Base-by-base conservation (phyloP, 1,140 invertebrate genomes). In the Drosophila grimshawi region DNA sequence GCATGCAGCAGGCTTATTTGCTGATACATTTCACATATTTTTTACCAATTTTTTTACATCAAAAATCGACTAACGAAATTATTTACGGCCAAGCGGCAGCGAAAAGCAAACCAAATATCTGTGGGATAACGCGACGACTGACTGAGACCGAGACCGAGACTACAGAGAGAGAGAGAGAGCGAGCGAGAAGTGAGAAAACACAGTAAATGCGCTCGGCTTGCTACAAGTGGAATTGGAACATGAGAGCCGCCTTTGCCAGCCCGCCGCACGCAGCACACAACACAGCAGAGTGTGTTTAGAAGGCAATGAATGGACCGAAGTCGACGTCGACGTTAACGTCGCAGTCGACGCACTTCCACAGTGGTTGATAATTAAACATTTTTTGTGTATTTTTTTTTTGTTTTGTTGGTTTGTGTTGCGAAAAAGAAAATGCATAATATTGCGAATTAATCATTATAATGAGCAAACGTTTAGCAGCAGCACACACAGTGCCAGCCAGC, bases 401-500 rank as follows among this genome's bases (percentile, higher is more conserved):
- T 33, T 63, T 60, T 72, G 45, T 67, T 78, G n/a, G 32, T 67
- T 78, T 10, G 32, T 67, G 53, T 78, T 60, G 62, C 63, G 35
- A 52, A 70, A 59, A 72, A 57, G 45, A 74, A 74, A 78, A 78
- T 70, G 52, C 70, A 68, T 46, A 49, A 77, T 74, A 51, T 72
- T 71, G 63, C 63, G 79, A 76, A 86, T 88, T 88, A 80, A 86
- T 88, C 79, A 82, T 75, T 70, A 76, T 86, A 88, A 86, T 88
- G 76, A 88, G 76, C 57, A 65, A 59, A 68, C 79, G 67, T 88
- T 86, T 88, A 88, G 83, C 79, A 65, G 56, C 51, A 43, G 33
- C 41, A 59, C 63, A 41, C 48, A 59, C 63, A 65, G 56, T 51
- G 46, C 55, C 52, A 65, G 10, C 0, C 39, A 43, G 39, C 10